These are phyloP conservation scores for Mythimna impura DNA, from an alignment of 2,888 invertebrate species.

Conservation along the genomic window DNA sequence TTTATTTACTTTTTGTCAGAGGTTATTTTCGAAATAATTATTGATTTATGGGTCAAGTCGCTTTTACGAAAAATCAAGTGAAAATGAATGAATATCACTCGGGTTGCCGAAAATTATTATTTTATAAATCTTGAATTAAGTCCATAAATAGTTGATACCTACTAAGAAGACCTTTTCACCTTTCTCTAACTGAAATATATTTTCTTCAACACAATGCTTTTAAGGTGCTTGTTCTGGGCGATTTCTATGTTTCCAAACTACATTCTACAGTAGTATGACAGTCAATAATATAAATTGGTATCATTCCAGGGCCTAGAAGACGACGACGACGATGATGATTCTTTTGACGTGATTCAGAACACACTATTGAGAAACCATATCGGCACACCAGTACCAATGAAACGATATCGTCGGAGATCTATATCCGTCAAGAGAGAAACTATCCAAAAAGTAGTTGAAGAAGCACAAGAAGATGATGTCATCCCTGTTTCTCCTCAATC, in stretches of 20 bases:
- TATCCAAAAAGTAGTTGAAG: conserved; percentile 18
- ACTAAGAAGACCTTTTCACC: too few relatives aligned
- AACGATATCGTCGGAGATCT: conserved; percentile 23
- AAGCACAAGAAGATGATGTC: conserved; percentile 19
- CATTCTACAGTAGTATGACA: background rate
- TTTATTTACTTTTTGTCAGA: too few relatives aligned
- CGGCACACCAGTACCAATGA: conserved; percentile 36
- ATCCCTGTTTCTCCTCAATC: conserved; percentile 4
- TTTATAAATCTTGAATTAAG: too few relatives aligned
- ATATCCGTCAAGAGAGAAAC: conserved; percentile 31
- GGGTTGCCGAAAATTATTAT: background rate
- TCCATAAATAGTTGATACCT: too few relatives aligned
- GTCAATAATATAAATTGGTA: background rate
- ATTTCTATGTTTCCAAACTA: background rate
- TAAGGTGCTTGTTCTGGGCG: background rate
- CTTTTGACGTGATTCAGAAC: conserved; percentile 34
- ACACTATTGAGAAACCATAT: conserved; percentile 44
- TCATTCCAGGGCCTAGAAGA: conserved; percentile 44
- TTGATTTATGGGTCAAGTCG: background rate
- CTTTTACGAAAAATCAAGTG: background rate
- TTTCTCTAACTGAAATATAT: background rate
- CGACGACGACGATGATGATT: conserved; percentile 50
- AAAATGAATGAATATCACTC: background rate
- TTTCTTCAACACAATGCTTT: background rate
- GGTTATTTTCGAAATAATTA: too few relatives aligned